Conservation (phyloP, 2,113 vertebrate genomes). For the Felis chaus region DNA sequence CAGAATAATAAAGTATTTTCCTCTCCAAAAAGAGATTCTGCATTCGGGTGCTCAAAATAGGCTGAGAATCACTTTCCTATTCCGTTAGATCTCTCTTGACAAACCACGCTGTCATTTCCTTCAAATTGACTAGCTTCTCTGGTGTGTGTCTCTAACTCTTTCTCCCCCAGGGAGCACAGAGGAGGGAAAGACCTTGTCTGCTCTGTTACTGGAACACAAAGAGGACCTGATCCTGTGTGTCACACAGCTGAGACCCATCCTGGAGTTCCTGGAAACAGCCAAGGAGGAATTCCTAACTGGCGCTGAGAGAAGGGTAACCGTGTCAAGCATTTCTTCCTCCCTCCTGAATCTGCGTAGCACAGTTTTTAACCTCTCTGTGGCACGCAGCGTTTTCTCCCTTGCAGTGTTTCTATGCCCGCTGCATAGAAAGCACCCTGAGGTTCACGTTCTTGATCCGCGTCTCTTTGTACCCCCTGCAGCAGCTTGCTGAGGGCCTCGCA, state of each 20-base stretch:
- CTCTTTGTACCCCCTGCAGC: not conserved
- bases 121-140: constrained; percentile 81
- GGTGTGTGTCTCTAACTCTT: constrained; percentile 75
- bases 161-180: constrained; percentile 66
- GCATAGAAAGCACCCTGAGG: not conserved
- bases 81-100: constrained; percentile 84
- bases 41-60: constrained; percentile 76
- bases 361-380: not conserved
- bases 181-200: constrained; percentile 69
- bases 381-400: not conserved
- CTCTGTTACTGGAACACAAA: constrained; percentile 76
- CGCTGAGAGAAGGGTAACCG: constrained; percentile 84
- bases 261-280: constrained; percentile 84
- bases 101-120: constrained; percentile 81
- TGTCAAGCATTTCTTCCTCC: not conserved
- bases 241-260: constrained; percentile 81
- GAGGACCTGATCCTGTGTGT: constrained; percentile 84
- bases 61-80: constrained; percentile 80
- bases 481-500: not conserved
- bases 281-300: constrained; percentile 81
- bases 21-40: constrained; percentile 76
- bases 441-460: not conserved
- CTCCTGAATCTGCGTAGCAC: not conserved
- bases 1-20: constrained; percentile 87
- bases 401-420: not conserved